Evolutionary conservation across 2,113 vertebrate genomes (phyloP).

Genomic region (human (Homo sapiens)): DNA sequence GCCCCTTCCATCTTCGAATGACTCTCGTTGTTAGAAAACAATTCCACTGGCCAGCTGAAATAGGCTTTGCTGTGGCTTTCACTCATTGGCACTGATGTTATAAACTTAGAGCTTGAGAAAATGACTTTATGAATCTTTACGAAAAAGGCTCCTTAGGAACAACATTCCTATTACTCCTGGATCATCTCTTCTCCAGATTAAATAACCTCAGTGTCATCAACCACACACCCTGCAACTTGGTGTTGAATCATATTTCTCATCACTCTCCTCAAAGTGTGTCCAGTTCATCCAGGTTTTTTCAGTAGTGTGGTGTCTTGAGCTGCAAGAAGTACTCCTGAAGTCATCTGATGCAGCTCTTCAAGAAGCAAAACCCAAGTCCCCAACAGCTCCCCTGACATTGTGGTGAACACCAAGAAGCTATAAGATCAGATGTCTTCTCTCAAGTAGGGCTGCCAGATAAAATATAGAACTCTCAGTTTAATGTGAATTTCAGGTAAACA

Average conservation of each 20-base stretch:
- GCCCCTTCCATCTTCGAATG: background rate
- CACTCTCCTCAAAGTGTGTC: background rate
- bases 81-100: too few species aligned
- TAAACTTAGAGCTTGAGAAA: too few species aligned
- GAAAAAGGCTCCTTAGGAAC: too few species aligned
- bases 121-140: too few species aligned
- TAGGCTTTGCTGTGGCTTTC: background rate
- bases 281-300: background rate
- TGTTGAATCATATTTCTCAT: background rate
- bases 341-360: background rate
- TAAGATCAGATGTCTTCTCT: background rate
- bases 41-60: rapidly evolving
- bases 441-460: background rate
- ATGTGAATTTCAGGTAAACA: background rate
- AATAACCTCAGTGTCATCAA: background rate
- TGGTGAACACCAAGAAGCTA: too few species aligned
- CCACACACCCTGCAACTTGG: background rate
- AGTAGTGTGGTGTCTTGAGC: too few species aligned
- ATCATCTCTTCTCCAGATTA: too few species aligned
- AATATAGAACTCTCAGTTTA: background rate
- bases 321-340: background rate
- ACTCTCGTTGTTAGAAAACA: too few species aligned
- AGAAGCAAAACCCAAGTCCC: background rate
- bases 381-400: background rate
- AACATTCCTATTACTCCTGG: too few species aligned